These are phyloP conservation scores for Chrysomela aeneicollis DNA, from an alignment of 2,888 invertebrate genomes.

Conservation along the genomic window DNA sequence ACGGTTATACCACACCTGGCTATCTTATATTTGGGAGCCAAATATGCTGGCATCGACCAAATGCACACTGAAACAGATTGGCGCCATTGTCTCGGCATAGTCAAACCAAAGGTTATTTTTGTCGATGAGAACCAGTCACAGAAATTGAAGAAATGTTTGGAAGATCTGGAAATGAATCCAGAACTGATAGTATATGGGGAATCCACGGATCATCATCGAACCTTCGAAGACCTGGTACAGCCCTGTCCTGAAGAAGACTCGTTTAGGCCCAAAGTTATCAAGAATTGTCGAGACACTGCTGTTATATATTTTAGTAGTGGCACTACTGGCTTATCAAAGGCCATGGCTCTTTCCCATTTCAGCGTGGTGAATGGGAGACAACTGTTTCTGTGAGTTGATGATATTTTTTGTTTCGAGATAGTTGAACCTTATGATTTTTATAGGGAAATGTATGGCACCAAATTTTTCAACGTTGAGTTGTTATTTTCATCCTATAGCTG, in stretches of 20 bases:
- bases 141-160: slow-evolving; percentile 38
- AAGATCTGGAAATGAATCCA: slow-evolving; percentile 32
- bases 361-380: slow-evolving; percentile 10
- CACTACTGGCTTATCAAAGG: slow-evolving; percentile 53
- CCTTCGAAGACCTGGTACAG: slow-evolving; percentile 27
- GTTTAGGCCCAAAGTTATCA: slow-evolving; percentile 40
- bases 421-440: no score
- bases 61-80: slow-evolving; percentile 43
- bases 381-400: no score
- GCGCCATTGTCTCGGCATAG: slow-evolving; percentile 43
- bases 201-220: slow-evolving; percentile 36
- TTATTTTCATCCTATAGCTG: slow-evolving; percentile 47
- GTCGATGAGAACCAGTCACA: slow-evolving; percentile 36
- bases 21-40: slow-evolving; percentile 60
- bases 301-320: slow-evolving; percentile 55
- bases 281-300: slow-evolving; percentile 42
- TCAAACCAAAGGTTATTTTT: slow-evolving; percentile 48
- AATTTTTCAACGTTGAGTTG: no score
- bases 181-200: slow-evolving; percentile 45
- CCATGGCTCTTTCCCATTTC: slow-evolving; percentile 46
- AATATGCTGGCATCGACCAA: slow-evolving; percentile 49
- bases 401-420: no score
- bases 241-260: slow-evolving; percentile 29
- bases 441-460: no score
- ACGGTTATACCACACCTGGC: slow-evolving; percentile 62